Evolutionary conservation across 1,140 invertebrate genomes (phyloP).

Genomic region (Drosophila pallidifrons): DNA sequence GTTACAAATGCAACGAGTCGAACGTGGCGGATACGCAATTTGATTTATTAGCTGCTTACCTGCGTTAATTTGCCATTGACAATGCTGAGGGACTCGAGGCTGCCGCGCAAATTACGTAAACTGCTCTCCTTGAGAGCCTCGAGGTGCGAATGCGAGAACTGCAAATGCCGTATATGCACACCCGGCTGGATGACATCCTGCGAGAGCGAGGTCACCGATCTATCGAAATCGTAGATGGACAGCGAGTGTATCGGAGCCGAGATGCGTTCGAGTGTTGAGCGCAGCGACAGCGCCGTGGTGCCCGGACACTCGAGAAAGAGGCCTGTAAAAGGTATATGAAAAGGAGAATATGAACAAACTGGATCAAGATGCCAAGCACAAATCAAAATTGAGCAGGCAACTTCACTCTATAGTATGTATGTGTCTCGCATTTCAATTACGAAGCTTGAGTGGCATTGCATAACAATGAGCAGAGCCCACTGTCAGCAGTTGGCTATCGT

Average conservation of each 20-base stretch:
- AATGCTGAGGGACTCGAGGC: constrained; percentile 92
- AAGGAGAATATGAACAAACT: background rate
- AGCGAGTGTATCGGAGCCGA: constrained; percentile 91
- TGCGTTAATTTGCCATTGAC: constrained; percentile 91
- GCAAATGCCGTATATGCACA: constrained; percentile 91
- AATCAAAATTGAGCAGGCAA: background rate
- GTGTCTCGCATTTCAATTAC: constrained; percentile 49
- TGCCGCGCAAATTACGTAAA: constrained; percentile 89
- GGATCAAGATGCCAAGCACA: background rate
- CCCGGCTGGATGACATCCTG: constrained; percentile 90
- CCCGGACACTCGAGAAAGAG: constrained; percentile 95
- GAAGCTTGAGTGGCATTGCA: background rate
- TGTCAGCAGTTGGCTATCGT: constrained; percentile 1
- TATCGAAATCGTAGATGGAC: constrained; percentile 94
- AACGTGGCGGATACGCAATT: constrained; percentile 43
- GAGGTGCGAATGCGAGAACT: constrained; percentile 93
- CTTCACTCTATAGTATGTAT: background rate
- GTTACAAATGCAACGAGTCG: constrained; percentile 1
- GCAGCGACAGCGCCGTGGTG: constrained; percentile 85
- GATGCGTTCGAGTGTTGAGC: constrained; percentile 86
- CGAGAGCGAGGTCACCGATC: constrained; percentile 89
- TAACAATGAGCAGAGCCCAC: constrained; percentile 20
- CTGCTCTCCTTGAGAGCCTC: constrained; percentile 91
- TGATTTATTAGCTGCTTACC: constrained; percentile 63
- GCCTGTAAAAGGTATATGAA: constrained; percentile 84